Evolutionary conservation across 2,797 vertebrate species (phyloP).

Genomic region (Clarias fuscus): DNA sequence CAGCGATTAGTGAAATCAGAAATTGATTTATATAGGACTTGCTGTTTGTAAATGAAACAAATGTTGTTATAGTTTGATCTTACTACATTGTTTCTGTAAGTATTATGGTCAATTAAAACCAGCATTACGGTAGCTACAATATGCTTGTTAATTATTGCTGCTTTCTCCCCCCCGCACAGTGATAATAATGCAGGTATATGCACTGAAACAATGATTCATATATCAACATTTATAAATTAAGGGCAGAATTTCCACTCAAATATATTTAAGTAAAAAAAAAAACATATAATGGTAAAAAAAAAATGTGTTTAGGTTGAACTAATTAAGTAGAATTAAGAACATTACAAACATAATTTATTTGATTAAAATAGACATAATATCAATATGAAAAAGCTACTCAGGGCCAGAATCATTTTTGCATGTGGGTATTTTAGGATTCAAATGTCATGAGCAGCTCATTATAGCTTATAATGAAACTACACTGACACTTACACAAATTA

Average conservation of each 20-base stretch:
- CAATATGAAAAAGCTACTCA: no score
- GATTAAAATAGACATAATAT: no score
- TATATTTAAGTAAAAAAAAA: no score
- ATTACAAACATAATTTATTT: no score
- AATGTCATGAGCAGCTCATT: background rate
- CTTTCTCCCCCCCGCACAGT: slow-evolving; percentile 65
- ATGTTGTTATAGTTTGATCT: background rate
- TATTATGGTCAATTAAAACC: slow-evolving; percentile 15
- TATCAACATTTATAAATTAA: no score
- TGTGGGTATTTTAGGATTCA: background rate
- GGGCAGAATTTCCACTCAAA: no score
- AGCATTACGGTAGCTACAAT: slow-evolving; percentile 49
- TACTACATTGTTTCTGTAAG: slow-evolving; percentile 31
- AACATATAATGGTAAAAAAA: no score
- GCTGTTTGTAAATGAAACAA: slow-evolving; percentile 3
- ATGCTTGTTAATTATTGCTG: slow-evolving; percentile 75
- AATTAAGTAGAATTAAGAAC: no score
- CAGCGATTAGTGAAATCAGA: slow-evolving; percentile 17
- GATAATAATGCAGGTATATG: slow-evolving; percentile 43
- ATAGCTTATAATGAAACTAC: slow-evolving; percentile 3
- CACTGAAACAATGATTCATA: no score
- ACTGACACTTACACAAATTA: slow-evolving; percentile 20
- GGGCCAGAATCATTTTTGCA: no score
- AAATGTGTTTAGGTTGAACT: no score
- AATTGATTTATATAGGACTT: background rate